Conservation (phyloP, 2,797 vertebrate genomes). For the Centroberyx gerrardi region DNA sequence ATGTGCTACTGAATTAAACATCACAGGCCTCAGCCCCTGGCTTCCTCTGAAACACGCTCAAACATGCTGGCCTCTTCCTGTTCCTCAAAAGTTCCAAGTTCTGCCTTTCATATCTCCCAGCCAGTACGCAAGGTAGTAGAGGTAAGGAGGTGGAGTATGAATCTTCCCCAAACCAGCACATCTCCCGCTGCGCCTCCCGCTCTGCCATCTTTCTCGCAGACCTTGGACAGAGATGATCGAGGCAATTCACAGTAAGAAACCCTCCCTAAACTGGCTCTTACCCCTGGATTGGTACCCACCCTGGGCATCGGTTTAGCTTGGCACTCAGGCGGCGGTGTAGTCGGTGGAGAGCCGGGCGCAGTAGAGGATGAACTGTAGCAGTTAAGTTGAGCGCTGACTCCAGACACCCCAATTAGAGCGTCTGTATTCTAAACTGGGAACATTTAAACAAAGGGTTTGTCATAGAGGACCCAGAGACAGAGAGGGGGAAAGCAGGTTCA, state of each 20-base stretch:
- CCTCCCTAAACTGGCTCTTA: slow-evolving; percentile 43
- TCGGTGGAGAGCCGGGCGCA: slow-evolving; percentile 52
- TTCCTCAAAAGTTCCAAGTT: slow-evolving; percentile 85
- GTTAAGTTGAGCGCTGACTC: slow-evolving; percentile 66
- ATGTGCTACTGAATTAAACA: slow-evolving; percentile 91
- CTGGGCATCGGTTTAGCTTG: slow-evolving; percentile 55
- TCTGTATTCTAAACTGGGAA: slow-evolving; percentile 72
- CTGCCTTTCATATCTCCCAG: slow-evolving; percentile 79
- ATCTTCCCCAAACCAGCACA: slow-evolving; percentile 63
- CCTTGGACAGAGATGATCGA: slow-evolving; percentile 53
- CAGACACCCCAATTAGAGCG: slow-evolving; percentile 70
- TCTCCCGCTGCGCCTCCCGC: slow-evolving; percentile 54
- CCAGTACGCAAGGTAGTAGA: slow-evolving; percentile 63
- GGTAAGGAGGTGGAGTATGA: slow-evolving; percentile 71
- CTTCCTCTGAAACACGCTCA: slow-evolving; percentile 84
- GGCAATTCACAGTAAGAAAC: slow-evolving; percentile 55
- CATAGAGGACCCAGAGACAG: slow-evolving; percentile 54
- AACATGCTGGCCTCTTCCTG: slow-evolving; percentile 84
- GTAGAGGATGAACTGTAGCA: slow-evolving; percentile 58
- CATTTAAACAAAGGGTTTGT: slow-evolving; percentile 73
- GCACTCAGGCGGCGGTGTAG: slow-evolving; percentile 42
- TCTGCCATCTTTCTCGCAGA: slow-evolving; percentile 39
- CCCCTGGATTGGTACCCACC: slow-evolving; percentile 54
- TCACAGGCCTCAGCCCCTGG: slow-evolving; percentile 88
- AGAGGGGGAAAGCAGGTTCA: slow-evolving; percentile 60